Evolutionary conservation across 1,140 invertebrate genomes (phyloP).

Genomic region (Drosophila nikananu): DNA sequence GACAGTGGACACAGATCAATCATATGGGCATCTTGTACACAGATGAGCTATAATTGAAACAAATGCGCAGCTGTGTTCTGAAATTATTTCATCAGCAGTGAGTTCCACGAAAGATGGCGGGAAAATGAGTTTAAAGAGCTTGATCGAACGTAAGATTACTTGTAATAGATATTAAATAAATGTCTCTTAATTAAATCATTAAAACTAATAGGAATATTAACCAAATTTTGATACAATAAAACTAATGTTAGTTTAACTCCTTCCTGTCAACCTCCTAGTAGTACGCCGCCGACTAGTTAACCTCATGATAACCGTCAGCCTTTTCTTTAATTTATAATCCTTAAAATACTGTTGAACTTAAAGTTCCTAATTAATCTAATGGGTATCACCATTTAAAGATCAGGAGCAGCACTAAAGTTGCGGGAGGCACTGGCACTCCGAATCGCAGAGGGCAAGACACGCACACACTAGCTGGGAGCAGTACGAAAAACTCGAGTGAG

Average conservation of each 20-base stretch:
- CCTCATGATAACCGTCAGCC: too few species aligned
- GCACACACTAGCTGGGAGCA: conserved; percentile 15
- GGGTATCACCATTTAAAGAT: conserved; percentile 33
- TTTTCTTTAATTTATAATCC: neutral
- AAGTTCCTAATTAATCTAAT: conserved; percentile 4
- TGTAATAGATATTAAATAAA: neutral
- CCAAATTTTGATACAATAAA: too few species aligned
- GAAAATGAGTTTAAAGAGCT: neutral
- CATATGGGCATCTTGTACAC: conserved; percentile 50
- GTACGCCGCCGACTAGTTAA: too few species aligned
- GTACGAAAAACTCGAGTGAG: conserved; percentile 24
- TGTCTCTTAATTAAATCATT: neutral
- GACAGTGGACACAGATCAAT: conserved; percentile 75
- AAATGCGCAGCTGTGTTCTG: conserved; percentile 63
- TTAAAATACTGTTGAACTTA: neutral
- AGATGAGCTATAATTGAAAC: conserved; percentile 64
- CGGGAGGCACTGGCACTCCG: conserved; percentile 28
- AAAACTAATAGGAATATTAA: too few species aligned
- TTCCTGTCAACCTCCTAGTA: too few species aligned
- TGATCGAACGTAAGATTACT: conserved; percentile 15
- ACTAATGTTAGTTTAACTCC: too few species aligned
- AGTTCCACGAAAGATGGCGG: conserved; percentile 17
- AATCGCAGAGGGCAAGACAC: conserved; percentile 9
- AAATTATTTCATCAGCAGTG: conserved; percentile 74
- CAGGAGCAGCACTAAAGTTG: conserved; percentile 42